Evolutionary conservation across 2,797 vertebrate genomes (phyloP), one percentile per base, ranked within the genome.

Genomic region (Silurus lanzhouensis): DNA sequence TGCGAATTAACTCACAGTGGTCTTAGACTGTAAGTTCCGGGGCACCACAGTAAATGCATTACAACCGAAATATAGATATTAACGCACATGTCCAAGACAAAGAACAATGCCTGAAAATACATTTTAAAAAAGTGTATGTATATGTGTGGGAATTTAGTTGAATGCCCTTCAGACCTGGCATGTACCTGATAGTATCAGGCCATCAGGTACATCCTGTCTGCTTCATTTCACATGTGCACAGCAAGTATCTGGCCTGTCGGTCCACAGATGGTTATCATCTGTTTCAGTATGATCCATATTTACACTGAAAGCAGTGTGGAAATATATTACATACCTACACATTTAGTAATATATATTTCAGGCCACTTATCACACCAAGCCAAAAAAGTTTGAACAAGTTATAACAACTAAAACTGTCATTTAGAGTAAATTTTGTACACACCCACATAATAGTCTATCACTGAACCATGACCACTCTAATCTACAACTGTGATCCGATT

Each of bases 381-480:
- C 93, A 87, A 93, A 67, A 67, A 19, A 81, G 46, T 20, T 63
- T 85, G 19, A 86, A 88, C 86, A 89, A 82, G 87, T 86, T 89
- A 84, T 87, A 77, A 89, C 88, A 89, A 55, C 85, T 60, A 71
- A 81, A 85, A 84, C 27, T 61, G 20, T 76, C 52, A 84, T 76
- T 31, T 70, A 84, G 84, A 83, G 84, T 89, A 85, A 86, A 91
- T 60, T 85, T 48, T 86, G 70, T 74, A 84, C 82, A 86, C 72
- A 84, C 86, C 84, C 84, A 85, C 87, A 89, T 88, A 86, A 87
- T 85, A 83, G 77, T 81, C 76, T 77, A 9, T 63, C 79, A 89
- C 64, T 91, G 86, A 91, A 90, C 90, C 89, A 87, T 78, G 85
- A 87, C 85, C 17, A 82, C 84, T 85, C 89, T 88, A 87, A 87